Evolutionary conservation across 2,797 vertebrate species (phyloP).

Genomic region (Gymnocypris eckloni): DNA sequence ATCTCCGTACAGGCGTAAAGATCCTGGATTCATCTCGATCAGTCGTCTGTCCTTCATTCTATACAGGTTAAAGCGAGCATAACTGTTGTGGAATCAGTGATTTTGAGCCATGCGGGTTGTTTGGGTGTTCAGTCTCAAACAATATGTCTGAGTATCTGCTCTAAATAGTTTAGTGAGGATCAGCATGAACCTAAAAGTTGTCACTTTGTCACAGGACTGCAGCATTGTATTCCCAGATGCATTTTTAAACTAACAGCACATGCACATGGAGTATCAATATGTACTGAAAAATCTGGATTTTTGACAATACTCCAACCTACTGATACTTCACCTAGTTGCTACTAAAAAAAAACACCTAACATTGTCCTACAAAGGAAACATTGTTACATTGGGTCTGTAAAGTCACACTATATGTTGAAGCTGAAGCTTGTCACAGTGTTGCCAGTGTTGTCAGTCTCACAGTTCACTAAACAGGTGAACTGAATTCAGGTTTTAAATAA

Average conservation of each 20-base stretch:
- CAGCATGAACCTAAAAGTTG: background rate
- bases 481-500: background rate
- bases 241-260: background rate
- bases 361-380: background rate
- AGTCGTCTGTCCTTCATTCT: background rate
- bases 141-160: background rate
- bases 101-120: constrained; percentile 1
- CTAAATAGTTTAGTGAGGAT: background rate
- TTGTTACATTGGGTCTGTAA: background rate
- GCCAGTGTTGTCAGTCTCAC: constrained; percentile 24
- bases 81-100: background rate
- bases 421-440: background rate
- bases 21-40: background rate
- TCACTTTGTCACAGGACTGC: fast-evolving
- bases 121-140: constrained; percentile 1
- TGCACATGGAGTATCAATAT: background rate
- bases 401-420: background rate
- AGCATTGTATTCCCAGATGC: background rate
- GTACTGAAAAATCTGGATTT: background rate
- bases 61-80: background rate
- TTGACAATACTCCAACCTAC: background rate
- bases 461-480: constrained; percentile 10
- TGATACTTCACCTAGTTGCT: background rate
- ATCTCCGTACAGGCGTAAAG: background rate
- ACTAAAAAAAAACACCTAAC: background rate